A percentile compares a stretch with the other conserved stretches of the same genome.
Conservation (phyloP, 2,113 vertebrate species). For the Anarrhichthys ocellatus region DNA sequence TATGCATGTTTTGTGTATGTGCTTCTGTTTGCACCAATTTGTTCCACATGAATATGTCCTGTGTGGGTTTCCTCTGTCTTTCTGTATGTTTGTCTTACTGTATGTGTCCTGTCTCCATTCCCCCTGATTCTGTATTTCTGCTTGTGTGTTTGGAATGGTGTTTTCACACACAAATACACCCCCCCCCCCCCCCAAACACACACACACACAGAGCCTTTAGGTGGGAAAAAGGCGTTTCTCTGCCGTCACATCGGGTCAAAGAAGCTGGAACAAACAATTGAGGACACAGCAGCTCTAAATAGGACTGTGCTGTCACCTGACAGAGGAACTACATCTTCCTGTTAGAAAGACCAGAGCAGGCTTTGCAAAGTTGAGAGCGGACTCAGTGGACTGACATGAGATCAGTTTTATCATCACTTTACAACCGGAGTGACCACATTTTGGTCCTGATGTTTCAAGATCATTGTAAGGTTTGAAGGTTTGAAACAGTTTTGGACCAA, state of each 20-base stretch:
- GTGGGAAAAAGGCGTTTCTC: conserved; percentile 40
- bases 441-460: no score
- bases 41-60: conserved; percentile 2
- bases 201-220: conserved; percentile 19
- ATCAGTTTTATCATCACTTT: not conserved
- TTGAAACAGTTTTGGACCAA: not conserved
- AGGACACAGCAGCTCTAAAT: conserved; percentile 25
- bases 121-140: conserved; percentile 27
- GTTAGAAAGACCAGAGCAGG: not conserved
- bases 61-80: conserved; percentile 13
- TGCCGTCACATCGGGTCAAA: conserved; percentile 15
- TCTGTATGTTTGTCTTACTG: no score
- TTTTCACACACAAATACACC: not conserved
- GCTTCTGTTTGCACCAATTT: not conserved
- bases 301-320: conserved; percentile 28
- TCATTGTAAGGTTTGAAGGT: no score
- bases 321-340: conserved; percentile 5
- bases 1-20: conserved; percentile 41
- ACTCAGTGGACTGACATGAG: not conserved
- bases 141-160: conserved; percentile 18
- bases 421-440: not conserved
- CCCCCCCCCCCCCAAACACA: not conserved
- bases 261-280: conserved; percentile 44
- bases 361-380: not conserved
- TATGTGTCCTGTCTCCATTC: conserved; percentile 24